Evolutionary conservation across 2,113 vertebrate genomes (phyloP).

Genomic region (Henicopernis longicauda): DNA sequence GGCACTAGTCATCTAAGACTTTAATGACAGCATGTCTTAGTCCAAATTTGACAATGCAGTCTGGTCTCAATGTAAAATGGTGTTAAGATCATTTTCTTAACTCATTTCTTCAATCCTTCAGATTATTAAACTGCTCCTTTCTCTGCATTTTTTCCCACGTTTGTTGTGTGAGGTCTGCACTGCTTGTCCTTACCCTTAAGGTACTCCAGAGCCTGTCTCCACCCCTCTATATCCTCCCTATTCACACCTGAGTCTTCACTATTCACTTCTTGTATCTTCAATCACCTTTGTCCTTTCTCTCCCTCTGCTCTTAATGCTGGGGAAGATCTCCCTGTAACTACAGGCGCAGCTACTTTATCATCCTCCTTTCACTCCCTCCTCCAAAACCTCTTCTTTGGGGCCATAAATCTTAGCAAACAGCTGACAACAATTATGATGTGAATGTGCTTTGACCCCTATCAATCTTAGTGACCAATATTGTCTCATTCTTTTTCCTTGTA

Average conservation of each 20-base stretch:
- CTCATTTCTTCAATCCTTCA: not conserved
- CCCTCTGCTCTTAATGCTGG: not conserved
- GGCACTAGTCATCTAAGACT: not conserved
- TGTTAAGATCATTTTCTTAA: not conserved
- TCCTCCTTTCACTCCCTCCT: not conserved
- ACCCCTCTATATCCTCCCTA: rapidly evolving
- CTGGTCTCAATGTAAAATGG: not conserved
- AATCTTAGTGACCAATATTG: not conserved
- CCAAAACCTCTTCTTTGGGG: not conserved
- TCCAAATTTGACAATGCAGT: not conserved
- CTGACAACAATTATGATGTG: not conserved
- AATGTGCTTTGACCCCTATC: not conserved
- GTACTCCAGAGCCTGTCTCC: not conserved
- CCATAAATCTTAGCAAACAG: not conserved
- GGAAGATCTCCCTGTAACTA: not conserved
- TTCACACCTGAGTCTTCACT: not conserved
- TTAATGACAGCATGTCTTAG: not conserved
- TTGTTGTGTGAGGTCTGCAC: not conserved
- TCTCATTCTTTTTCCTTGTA: not conserved
- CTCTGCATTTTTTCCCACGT: not conserved
- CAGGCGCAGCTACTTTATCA: not conserved
- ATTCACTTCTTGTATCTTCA: not conserved
- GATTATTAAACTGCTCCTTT: not conserved
- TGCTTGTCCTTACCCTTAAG: not conserved
- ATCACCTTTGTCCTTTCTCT: not conserved